Percentiles rank a stretch among this genome's conserved stretches.
These are phyloP conservation scores for Holacanthus passer DNA, from an alignment of 2,113 vertebrate genomes.

Conservation along the genomic window DNA sequence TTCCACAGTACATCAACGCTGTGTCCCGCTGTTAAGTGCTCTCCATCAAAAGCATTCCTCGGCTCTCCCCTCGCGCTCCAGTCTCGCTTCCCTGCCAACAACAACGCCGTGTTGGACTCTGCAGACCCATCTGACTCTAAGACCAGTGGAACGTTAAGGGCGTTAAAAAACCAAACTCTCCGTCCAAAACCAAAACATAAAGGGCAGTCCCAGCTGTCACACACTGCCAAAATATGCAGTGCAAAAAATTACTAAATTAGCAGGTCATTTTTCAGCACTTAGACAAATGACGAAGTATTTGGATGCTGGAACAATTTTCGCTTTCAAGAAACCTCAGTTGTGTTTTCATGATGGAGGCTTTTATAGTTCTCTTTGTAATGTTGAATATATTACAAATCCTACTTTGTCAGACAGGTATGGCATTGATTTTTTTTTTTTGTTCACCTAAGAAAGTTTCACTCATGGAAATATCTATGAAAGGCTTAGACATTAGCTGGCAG, in stretches of 20 bases:
- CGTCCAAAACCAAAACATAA: slow-evolving; percentile 36
- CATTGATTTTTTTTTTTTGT: neutral
- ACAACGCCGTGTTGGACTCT: slow-evolving; percentile 69
- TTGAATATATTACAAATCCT: slow-evolving; percentile 4
- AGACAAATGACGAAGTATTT: slow-evolving; percentile 15
- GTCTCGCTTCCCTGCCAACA: slow-evolving; percentile 75
- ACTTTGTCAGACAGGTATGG: slow-evolving; percentile 2
- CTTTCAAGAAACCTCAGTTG: slow-evolving; percentile 2
- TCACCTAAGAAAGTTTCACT: neutral
- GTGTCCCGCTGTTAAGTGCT: slow-evolving; percentile 67
- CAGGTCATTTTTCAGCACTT: neutral
- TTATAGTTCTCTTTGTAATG: neutral
- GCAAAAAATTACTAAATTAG: slow-evolving; percentile 22
- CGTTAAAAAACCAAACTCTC: slow-evolving; percentile 44
- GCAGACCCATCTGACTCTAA: slow-evolving; percentile 59
- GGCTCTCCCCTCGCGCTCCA: slow-evolving; percentile 63
- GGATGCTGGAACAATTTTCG: neutral
- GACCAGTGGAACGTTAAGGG: slow-evolving; percentile 56
- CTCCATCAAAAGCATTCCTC: slow-evolving; percentile 78
- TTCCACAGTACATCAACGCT: slow-evolving; percentile 61
- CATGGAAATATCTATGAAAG: slow-evolving; percentile 25
- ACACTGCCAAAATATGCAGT: slow-evolving; percentile 44
- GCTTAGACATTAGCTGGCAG: neutral
- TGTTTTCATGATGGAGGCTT: neutral
- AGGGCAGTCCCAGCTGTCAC: slow-evolving; percentile 21